A percentile compares a stretch with the other conserved stretches of the same genome.
Conservation (phyloP, 1,140 invertebrate genomes). For the Euwallacea similis region DNA sequence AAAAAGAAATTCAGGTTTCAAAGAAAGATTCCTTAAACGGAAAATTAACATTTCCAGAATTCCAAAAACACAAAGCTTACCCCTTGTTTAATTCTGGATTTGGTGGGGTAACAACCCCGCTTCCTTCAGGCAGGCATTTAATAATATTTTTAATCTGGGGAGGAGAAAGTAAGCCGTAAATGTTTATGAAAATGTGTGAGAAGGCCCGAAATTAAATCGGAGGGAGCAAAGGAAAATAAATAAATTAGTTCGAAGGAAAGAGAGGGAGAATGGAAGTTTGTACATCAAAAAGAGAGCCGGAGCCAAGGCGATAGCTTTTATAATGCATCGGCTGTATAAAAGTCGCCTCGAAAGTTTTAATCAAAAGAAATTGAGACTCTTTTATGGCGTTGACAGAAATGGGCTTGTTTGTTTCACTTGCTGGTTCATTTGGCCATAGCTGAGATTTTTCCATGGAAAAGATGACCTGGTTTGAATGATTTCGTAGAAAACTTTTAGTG, state of each 20-base stretch:
- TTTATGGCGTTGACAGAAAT: conserved; percentile 7
- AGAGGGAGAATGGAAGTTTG: conserved; percentile 16
- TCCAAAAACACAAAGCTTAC: no score
- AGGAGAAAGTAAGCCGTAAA: conserved; percentile 21
- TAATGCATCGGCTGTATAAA: conserved; percentile 19
- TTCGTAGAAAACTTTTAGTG: no score
- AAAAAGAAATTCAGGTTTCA: no score
- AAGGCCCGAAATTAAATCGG: conserved; percentile 20
- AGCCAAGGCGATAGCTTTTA: conserved; percentile 12
- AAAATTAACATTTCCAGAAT: no score
- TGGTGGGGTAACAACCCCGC: no score
- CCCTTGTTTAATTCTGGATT: no score
- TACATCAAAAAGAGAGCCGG: conserved; percentile 18
- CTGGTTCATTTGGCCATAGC: background rate
- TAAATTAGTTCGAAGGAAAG: conserved; percentile 8
- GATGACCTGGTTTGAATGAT: no score
- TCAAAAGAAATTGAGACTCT: conserved; percentile 15
- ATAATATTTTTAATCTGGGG: conserved; percentile 24
- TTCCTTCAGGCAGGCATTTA: background rate
- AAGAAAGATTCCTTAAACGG: no score
- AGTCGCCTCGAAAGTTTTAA: conserved; percentile 17
- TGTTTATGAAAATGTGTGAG: conserved; percentile 24
- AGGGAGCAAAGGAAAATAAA: conserved; percentile 20
- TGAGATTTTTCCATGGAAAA: background rate
- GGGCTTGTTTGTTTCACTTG: background rate